phyloP scores from a whole-genome alignment of 2,797 vertebrate genomes.

The Scolopax bukidnonensis region DNA sequence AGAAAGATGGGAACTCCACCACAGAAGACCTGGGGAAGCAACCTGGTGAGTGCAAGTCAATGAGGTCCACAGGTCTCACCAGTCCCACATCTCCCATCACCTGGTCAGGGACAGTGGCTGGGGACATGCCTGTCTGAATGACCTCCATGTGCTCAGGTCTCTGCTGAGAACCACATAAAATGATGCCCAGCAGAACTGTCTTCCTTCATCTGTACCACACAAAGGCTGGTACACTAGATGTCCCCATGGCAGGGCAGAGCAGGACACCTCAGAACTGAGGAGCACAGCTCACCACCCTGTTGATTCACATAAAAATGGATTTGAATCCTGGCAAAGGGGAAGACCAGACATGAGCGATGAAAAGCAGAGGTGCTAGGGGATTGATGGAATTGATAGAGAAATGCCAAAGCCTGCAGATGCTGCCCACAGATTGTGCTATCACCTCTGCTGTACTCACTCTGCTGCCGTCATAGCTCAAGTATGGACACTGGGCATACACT shows the following conservation, averaged over 20 bases:
- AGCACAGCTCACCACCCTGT: not conserved
- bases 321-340: not conserved
- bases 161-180: not conserved
- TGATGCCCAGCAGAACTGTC: fast-evolving
- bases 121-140: fast-evolving
- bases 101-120: not conserved
- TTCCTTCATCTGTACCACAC: not conserved
- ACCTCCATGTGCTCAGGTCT: not conserved
- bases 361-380: not conserved
- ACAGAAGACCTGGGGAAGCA: constrained; percentile 88
- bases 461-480: not conserved
- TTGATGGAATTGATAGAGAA: not conserved
- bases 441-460: not conserved
- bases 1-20: constrained; percentile 85
- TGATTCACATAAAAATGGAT: not conserved
- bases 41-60: constrained; percentile 83
- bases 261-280: not conserved
- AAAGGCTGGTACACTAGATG: fast-evolving
- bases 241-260: not conserved
- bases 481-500: fast-evolving
- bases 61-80: not conserved
- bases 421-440: no score
- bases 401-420: not conserved
- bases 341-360: not conserved
- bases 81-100: not conserved